phyloP scores from a whole-genome alignment of 2,797 vertebrate species.

The Tokudaia muenninki region DNA sequence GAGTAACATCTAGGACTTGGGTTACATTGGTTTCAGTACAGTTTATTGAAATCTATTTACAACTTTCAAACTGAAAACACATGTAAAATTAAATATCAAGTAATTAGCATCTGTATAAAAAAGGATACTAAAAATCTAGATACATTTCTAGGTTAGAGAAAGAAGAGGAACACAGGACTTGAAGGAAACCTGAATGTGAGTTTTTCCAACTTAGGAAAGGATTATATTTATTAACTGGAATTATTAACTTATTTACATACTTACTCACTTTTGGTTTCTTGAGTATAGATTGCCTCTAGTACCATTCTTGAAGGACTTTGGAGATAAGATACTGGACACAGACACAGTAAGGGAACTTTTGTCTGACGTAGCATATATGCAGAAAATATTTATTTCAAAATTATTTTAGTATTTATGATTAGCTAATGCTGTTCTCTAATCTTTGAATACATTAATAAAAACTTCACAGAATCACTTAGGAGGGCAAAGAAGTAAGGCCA shows the following conservation, averaged over 20 bases:
- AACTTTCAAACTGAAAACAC: neutral
- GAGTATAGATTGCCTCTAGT: neutral
- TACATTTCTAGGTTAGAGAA: neutral
- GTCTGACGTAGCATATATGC: neutral
- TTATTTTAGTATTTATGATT: neutral
- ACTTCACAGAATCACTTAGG: neutral
- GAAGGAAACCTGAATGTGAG: neutral
- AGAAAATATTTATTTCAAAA: neutral
- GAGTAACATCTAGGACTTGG: neutral
- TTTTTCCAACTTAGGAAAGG: neutral
- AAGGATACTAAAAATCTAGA: neutral
- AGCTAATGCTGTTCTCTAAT: neutral
- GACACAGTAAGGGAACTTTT: neutral
- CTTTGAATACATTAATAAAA: neutral
- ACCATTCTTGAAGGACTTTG: neutral
- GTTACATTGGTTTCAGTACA: neutral
- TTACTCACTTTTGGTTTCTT: neutral
- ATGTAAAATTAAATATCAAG: neutral
- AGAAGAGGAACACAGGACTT: neutral
- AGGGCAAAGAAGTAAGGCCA: neutral
- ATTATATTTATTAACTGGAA: neutral
- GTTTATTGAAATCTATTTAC: neutral
- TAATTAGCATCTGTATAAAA: neutral
- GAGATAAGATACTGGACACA: neutral
- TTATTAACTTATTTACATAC: neutral